Evolutionary conservation across 2,888 invertebrate genomes (phyloP).

Genomic region (Cinara cedri): DNA sequence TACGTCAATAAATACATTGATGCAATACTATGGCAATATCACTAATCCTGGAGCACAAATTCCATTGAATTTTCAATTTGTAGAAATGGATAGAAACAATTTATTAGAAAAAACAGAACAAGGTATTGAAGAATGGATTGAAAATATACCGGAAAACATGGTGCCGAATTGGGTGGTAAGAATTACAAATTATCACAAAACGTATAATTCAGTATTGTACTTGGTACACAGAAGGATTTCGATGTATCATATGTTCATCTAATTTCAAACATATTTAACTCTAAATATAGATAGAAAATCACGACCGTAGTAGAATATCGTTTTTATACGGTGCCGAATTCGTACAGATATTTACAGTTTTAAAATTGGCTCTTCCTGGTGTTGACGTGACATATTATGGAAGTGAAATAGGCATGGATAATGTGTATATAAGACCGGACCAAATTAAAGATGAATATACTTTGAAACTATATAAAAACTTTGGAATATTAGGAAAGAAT

Average conservation of each 20-base stretch:
- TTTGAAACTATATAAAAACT: slow-evolving; percentile 66
- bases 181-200: too few relatives aligned
- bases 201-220: too few relatives aligned
- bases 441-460: slow-evolving; percentile 70
- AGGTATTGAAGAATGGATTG: slow-evolving; percentile 1
- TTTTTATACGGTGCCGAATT: slow-evolving; percentile 67
- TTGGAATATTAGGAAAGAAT: slow-evolving; percentile 61
- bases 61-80: slow-evolving; percentile 56
- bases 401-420: slow-evolving; percentile 81
- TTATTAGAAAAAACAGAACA: background rate
- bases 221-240: too few relatives aligned
- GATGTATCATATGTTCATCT: too few relatives aligned
- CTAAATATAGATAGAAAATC: slow-evolving; percentile 70
- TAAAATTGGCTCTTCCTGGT: slow-evolving; percentile 76
- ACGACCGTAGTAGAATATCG: slow-evolving; percentile 71
- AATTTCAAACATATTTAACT: too few relatives aligned
- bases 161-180: slow-evolving; percentile 58
- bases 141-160: slow-evolving; percentile 26
- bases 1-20: background rate
- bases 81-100: background rate
- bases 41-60: background rate
- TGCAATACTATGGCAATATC: slow-evolving; percentile 37
- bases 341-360: slow-evolving; percentile 73
- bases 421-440: slow-evolving; percentile 68
- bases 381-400: slow-evolving; percentile 81